Evolutionary conservation across 1,140 invertebrate genomes (phyloP).

Genomic region (Eufriesea mexicana): DNA sequence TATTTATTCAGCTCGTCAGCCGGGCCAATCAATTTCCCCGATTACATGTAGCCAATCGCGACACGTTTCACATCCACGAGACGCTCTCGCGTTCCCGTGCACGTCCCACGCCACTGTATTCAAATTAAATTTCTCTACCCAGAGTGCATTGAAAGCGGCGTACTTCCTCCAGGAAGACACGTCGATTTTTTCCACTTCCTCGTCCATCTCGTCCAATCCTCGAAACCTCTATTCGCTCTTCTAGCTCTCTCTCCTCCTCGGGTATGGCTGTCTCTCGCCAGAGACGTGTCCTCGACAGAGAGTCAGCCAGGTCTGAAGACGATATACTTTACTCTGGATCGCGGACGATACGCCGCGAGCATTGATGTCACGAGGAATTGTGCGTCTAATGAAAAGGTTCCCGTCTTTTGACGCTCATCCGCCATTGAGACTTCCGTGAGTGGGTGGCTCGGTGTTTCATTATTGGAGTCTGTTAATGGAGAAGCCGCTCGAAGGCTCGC

Average conservation of each 20-base stretch:
- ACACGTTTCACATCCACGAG: not conserved
- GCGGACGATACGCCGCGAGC: conserved; percentile 1
- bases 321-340: not conserved
- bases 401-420: not conserved
- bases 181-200: not conserved
- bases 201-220: not conserved
- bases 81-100: not conserved
- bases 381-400: conserved; percentile 13
- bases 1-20: conserved; percentile 19
- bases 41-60: conserved; percentile 13
- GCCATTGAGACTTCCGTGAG: not conserved
- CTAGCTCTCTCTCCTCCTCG: too few relatives aligned
- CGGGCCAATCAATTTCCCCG: not conserved
- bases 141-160: not conserved
- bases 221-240: not conserved
- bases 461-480: conserved; percentile 9
- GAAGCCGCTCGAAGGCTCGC: not conserved
- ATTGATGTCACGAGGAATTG: conserved; percentile 7
- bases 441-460: not conserved
- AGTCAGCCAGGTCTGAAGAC: not conserved
- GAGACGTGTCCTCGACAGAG: not conserved
- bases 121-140: conserved; percentile 32
- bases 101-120: conserved; percentile 12
- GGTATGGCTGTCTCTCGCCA: too few relatives aligned
- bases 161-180: not conserved